Evolutionary conservation across 2,113 vertebrate species (phyloP).

Genomic region (Phaethon lepturus): DNA sequence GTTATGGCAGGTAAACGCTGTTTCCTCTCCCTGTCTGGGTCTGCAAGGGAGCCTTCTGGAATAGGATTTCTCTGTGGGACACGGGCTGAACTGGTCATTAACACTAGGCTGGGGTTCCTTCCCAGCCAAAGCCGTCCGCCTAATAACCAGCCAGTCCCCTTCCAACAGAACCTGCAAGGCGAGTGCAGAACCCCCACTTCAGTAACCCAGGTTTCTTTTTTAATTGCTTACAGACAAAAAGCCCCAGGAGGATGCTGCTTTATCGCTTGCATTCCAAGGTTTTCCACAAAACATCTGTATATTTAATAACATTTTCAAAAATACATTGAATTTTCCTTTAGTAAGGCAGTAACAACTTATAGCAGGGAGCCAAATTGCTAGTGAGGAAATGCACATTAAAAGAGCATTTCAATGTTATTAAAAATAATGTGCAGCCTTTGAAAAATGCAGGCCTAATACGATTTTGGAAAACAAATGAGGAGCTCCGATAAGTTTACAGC

Average conservation of each 20-base stretch:
- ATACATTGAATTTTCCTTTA: conserved; percentile 1
- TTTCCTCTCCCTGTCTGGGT: background rate
- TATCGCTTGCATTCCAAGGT: conserved; percentile 2
- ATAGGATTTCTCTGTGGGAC: background rate
- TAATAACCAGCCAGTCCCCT: background rate
- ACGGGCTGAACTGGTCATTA: background rate
- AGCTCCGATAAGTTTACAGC: background rate
- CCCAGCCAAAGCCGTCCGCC: background rate
- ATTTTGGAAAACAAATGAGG: conserved; percentile 30
- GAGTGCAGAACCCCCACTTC: background rate
- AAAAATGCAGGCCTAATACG: conserved; percentile 40
- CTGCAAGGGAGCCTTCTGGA: background rate
- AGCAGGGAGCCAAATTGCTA: conserved; percentile 42
- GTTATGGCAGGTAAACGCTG: background rate
- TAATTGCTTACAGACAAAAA: conserved; percentile 32
- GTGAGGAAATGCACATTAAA: conserved; percentile 50
- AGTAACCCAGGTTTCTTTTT: background rate
- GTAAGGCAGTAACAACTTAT: conserved; percentile 13
- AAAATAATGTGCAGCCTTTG: conserved; percentile 46
- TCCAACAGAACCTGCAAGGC: background rate
- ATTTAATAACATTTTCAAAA: conserved; percentile 57
- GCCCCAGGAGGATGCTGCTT: background rate
- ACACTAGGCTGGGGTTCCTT: background rate
- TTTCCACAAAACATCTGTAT: conserved; percentile 13
- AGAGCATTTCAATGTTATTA: conserved; percentile 10